A percentile compares a stretch with the other conserved stretches of the same genome.
Conservation (phyloP, 2,888 invertebrate species). For the Theretra japonica region DNA sequence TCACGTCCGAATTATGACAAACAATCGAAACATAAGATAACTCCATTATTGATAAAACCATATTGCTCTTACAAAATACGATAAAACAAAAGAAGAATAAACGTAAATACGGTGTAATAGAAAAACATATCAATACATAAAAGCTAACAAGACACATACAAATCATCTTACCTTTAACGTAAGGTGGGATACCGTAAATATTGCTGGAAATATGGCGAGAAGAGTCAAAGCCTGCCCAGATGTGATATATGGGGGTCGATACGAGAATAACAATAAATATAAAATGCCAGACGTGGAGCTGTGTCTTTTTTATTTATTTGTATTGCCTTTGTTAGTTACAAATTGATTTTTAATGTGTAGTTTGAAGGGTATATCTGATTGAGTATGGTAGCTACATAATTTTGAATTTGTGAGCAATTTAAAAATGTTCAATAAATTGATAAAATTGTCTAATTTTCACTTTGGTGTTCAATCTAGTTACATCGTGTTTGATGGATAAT, state of each 20-base stretch:
- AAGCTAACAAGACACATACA: constrained; percentile 9
- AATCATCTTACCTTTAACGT: constrained; percentile 20
- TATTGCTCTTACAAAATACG: too few relatives aligned
- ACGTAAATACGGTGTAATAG: neutral
- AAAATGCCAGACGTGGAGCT: constrained; percentile 15
- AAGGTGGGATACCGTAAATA: constrained; percentile 24
- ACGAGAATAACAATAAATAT: constrained; percentile 20
- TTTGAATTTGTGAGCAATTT: too few relatives aligned
- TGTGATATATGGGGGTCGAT: constrained; percentile 22
- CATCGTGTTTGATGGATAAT: too few relatives aligned
- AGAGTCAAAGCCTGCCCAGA: neutral
- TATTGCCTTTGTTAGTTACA: neutral
- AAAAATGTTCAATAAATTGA: too few relatives aligned
- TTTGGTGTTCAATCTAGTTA: too few relatives aligned
- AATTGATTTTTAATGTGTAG: neutral
- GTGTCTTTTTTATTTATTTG: constrained; percentile 14
- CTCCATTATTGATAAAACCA: too few relatives aligned
- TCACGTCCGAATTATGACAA: too few relatives aligned
- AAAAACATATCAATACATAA: constrained; percentile 1
- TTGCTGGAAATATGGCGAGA: neutral
- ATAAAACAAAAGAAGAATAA: too few relatives aligned
- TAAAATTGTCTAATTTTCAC: too few relatives aligned
- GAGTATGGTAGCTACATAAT: too few relatives aligned
- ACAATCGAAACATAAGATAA: too few relatives aligned
- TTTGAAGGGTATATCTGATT: too few relatives aligned